Percentiles rank a stretch among this genome's conserved stretches.
These are phyloP conservation scores for Heteromyza rotundicornis DNA, from an alignment of 2,888 invertebrate genomes.

Conservation along the genomic window DNA sequence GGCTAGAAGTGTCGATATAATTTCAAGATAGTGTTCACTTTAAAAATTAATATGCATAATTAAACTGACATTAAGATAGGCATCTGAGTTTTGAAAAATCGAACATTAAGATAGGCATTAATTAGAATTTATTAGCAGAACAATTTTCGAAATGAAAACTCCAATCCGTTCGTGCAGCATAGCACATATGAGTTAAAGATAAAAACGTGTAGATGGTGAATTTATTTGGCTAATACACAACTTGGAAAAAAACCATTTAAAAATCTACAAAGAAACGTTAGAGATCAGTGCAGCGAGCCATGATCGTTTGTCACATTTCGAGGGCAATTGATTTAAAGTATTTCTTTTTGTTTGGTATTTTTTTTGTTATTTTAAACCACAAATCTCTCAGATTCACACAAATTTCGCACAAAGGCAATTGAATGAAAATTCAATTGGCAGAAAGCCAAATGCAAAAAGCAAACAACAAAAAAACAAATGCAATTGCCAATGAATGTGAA, in stretches of 20 bases:
- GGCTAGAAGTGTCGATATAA: not conserved
- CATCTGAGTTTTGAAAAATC: slow-evolving; percentile 27
- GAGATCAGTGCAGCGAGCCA: not conserved
- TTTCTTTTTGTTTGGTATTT: too few species aligned
- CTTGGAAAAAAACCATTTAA: not conserved
- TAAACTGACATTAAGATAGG: slow-evolving; percentile 44
- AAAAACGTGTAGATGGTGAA: too few species aligned
- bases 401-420: too few species aligned
- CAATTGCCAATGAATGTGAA: not conserved
- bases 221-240: too few species aligned
- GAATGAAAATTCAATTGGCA: too few species aligned
- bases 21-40: slow-evolving; percentile 9
- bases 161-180: too few species aligned
- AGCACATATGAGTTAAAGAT: too few species aligned
- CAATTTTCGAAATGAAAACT: too few species aligned
- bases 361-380: too few species aligned
- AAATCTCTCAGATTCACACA: too few species aligned
- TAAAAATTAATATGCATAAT: slow-evolving; percentile 37
- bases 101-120: not conserved
- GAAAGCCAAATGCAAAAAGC: too few species aligned
- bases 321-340: not conserved
- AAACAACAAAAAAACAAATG: not conserved
- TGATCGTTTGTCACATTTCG: not conserved
- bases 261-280: not conserved
- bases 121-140: not conserved